Evolutionary conservation across 2,888 invertebrate species (phyloP).

Genomic region (Brenthis hecate): DNA sequence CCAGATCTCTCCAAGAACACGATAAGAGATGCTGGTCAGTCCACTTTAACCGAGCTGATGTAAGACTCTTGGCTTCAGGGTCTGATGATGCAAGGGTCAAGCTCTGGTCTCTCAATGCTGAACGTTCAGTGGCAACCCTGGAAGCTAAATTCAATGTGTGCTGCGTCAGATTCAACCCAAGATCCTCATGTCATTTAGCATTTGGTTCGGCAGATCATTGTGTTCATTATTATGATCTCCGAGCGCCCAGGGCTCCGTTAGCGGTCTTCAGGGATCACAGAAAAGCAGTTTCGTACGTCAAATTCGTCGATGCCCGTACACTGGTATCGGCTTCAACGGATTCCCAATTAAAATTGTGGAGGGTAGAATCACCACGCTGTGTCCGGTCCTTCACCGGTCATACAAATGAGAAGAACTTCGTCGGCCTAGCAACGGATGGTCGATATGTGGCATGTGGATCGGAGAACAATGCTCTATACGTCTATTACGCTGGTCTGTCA

Average conservation of each 20-base stretch:
- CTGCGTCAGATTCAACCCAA: conserved; percentile 89
- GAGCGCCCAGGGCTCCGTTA: conserved; percentile 91
- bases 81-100: conserved; percentile 96
- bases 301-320: conserved; percentile 92
- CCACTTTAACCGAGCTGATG: conserved; percentile 96
- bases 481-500: conserved; percentile 95
- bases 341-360: conserved; percentile 95
- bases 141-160: conserved; percentile 98
- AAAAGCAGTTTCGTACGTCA: conserved; percentile 97
- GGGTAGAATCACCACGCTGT: conserved; percentile 89
- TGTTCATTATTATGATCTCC: conserved; percentile 96
- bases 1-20: conserved; percentile 89
- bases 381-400: conserved; percentile 94
- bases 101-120: conserved; percentile 94
- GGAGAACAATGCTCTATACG: conserved; percentile 95
- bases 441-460: conserved; percentile 97
- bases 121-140: conserved; percentile 90
- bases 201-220: conserved; percentile 99
- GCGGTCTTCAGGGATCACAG: conserved; percentile 93
- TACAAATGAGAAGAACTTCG: conserved; percentile 97
- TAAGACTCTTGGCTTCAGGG: conserved; percentile 93
- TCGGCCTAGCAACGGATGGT: conserved; percentile 95
- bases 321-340: conserved; percentile 96
- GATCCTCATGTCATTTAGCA: conserved; percentile 92
- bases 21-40: conserved; percentile 98